A percentile compares a stretch with the other conserved stretches of the same genome.
Evolutionary conservation across 2,797 vertebrate species (phyloP).

Genomic region (Lagodon rhomboides): DNA sequence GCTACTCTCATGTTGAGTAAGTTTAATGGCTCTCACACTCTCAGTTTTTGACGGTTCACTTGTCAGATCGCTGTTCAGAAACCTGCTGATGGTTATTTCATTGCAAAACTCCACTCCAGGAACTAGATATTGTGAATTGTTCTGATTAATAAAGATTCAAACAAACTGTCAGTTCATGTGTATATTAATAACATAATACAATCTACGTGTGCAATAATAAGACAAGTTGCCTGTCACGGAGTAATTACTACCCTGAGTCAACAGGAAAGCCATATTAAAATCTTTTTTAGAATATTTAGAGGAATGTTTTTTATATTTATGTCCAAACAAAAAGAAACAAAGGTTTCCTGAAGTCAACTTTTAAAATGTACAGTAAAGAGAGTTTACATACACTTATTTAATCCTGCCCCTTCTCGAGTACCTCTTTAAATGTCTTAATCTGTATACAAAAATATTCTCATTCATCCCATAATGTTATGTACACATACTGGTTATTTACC

Average conservation of each 20-base stretch:
- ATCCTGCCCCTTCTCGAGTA: no score
- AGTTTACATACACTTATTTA: no score
- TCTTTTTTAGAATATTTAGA: background rate
- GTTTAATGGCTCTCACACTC: slow-evolving; percentile 2
- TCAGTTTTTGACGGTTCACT: slow-evolving; percentile 22
- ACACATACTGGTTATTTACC: no score
- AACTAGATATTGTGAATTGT: slow-evolving; percentile 35
- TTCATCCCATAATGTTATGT: no score
- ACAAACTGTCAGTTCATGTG: background rate
- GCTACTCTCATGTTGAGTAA: slow-evolving; percentile 1
- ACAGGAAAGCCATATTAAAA: background rate
- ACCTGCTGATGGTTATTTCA: slow-evolving; percentile 3
- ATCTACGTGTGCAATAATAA: background rate
- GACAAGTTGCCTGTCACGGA: background rate
- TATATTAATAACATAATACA: background rate
- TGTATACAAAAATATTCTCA: no score
- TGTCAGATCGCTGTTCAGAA: slow-evolving; percentile 25
- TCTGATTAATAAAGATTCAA: slow-evolving; percentile 66
- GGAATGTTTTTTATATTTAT: background rate
- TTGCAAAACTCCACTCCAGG: slow-evolving; percentile 2
- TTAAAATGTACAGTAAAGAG: no score
- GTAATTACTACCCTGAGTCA: background rate
- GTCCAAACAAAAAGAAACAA: no score
- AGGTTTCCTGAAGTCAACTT: no score
- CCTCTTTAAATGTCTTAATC: no score